Evolutionary conservation across 2,888 invertebrate species (phyloP).

Genomic region (Meteorus cinctellus): DNA sequence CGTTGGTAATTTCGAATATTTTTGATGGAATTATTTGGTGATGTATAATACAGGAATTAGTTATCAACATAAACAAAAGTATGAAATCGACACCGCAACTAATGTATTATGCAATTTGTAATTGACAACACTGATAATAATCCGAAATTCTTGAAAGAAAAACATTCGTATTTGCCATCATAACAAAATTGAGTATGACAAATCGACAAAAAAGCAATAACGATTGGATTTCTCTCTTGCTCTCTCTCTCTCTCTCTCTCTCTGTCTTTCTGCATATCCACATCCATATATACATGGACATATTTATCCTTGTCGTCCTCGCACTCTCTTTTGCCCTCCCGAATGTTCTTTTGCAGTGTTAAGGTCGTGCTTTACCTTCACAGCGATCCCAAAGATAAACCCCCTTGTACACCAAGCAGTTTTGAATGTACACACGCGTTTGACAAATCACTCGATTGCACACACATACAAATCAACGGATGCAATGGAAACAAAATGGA

Average conservation of each 20-base stretch:
- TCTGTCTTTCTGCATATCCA: too few species aligned
- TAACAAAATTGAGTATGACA: background rate
- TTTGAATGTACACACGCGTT: slow-evolving; percentile 12
- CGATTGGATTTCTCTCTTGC: slow-evolving; percentile 30
- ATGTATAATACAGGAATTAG: too few species aligned
- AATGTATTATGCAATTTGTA: too few species aligned
- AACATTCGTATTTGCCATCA: too few species aligned
- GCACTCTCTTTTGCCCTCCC: slow-evolving; percentile 13
- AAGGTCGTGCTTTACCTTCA: slow-evolving; percentile 42
- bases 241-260: too few species aligned
- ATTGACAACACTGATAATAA: too few species aligned
- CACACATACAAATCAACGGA: background rate
- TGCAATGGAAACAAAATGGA: slow-evolving; percentile 5
- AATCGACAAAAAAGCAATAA: slow-evolving; percentile 41
- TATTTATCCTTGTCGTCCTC: slow-evolving; percentile 33
- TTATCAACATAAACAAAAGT: too few species aligned
- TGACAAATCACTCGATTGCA: slow-evolving; percentile 35
- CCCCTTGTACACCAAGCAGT: background rate
- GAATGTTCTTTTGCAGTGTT: slow-evolving; percentile 10
- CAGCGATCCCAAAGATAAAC: slow-evolving; percentile 42
- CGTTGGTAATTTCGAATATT: too few species aligned
- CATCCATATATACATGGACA: too few species aligned
- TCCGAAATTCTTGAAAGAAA: too few species aligned
- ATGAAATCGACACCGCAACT: too few species aligned
- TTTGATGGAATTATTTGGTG: too few species aligned